These are phyloP conservation scores for Cheilosia variabilis DNA, from an alignment of 2,888 invertebrate genomes.

Conservation along the genomic window DNA sequence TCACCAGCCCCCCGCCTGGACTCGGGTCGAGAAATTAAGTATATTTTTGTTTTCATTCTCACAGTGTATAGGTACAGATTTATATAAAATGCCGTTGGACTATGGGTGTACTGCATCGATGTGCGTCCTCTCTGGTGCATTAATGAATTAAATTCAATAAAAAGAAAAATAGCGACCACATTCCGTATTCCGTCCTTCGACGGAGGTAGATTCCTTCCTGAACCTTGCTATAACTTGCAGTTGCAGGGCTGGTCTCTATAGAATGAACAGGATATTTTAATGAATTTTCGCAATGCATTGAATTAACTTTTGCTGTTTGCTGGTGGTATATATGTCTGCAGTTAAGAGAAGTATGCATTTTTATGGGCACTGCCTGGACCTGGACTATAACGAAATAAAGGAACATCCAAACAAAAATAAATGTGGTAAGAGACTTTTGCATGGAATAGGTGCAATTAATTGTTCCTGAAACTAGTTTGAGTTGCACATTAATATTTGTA, in stretches of 20 bases:
- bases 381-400: not conserved
- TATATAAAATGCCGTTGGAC: not conserved
- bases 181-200: conserved; percentile 37
- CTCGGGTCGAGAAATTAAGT: conserved; percentile 24
- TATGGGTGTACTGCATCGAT: conserved; percentile 47
- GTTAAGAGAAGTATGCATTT: not conserved
- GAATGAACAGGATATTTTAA: conserved; percentile 53
- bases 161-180: conserved; percentile 68
- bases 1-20: conserved; percentile 2
- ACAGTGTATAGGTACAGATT: not conserved
- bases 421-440: conserved; percentile 31
- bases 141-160: conserved; percentile 75
- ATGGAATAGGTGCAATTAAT: conserved; percentile 18
- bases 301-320: conserved; percentile 54
- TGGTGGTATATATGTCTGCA: not conserved
- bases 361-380: conserved; percentile 1
- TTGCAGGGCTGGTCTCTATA: conserved; percentile 5
- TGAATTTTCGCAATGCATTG: conserved; percentile 66
- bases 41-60: conserved; percentile 31
- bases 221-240: conserved; percentile 11
- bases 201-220: conserved; percentile 33
- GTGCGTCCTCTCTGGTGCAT: conserved; percentile 68
- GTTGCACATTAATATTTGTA: too few relatives aligned
- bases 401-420: not conserved
- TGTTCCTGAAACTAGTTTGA: not conserved